Base-by-base conservation (phyloP, 2,888 invertebrate species). In the Andrena marginata region DNA sequence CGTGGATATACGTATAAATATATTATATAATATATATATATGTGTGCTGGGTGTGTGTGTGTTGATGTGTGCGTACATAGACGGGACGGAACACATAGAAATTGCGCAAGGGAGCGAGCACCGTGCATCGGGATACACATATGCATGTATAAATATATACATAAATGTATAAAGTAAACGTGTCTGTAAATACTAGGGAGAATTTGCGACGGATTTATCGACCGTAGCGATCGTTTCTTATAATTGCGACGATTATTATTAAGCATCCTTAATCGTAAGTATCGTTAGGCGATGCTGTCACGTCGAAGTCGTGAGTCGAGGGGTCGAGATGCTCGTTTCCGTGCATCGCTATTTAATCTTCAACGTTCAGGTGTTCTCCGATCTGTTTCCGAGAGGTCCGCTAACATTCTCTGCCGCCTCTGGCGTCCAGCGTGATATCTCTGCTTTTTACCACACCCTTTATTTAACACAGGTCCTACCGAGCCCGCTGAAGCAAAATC, bases 151-250 rank as follows among this genome's bases (percentile, higher is more conserved):
- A 82, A 85, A 88, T 85, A 86, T 88, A 87, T 85, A 87, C 64
- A 89, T 85, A 85, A 83, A 85, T 88, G 89, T 89, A 91, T 85
- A 89, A 85, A 86, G 89, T 83, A 77, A 83, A 81, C 87, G 85
- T 75, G 75, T 83, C 86, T 92, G 91, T 92, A 92, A 84, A 92
- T 92, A 92, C 78, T 89, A 90, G 78, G 13, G 31, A 82, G 77
- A 77, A 74, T 42, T 56, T 63, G 51, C 73, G 76, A 65, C 75
- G 76, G 64, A 80, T 70, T 35, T 56, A 42, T 72, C 80, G 76
- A 75, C 54, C 68, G 54, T 82, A 84, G 74, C 68, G 76, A 69
- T 80, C 64, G 71, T 84, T 84, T 87, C 80, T 81, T 85, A 86
- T 81, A 84, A 67, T 60, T 56, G 60, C 65, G 72, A 75, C 64